Conservation (phyloP, 2,113 vertebrate species). For the Dendropsophus ebraccatus region DNA sequence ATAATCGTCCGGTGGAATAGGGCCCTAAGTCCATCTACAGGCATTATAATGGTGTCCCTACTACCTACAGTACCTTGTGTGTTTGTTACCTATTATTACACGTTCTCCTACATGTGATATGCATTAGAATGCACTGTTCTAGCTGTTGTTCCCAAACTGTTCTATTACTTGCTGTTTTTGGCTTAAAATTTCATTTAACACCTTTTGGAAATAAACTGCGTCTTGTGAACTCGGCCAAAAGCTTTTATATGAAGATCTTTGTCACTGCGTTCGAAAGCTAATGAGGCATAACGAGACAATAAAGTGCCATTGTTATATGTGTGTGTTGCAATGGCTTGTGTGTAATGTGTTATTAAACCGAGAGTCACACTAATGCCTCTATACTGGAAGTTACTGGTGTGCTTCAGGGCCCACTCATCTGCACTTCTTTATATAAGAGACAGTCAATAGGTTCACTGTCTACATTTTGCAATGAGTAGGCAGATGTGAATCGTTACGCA, state of each 20-base stretch:
- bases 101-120: too few relatives aligned
- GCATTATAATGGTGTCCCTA: background rate
- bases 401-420: constrained; percentile 17
- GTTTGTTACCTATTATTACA: background rate
- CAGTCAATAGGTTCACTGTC: constrained; percentile 22
- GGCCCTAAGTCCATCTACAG: background rate
- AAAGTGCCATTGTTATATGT: background rate
- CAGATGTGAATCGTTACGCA: background rate
- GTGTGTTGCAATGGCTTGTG: constrained; percentile 17
- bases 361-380: constrained; percentile 10
- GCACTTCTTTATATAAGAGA: background rate
- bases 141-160: background rate
- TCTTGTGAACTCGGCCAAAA: background rate
- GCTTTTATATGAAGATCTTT: background rate
- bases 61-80: background rate
- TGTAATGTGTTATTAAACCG: constrained; percentile 3
- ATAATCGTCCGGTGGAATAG: too few relatives aligned
- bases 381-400: background rate
- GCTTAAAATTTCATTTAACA: background rate
- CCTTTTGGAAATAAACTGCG: background rate
- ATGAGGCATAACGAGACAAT: background rate
- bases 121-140: too few relatives aligned
- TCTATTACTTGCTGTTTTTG: background rate
- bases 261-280: background rate
- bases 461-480: constrained; percentile 18